phyloP scores from a whole-genome alignment of 2,888 invertebrate species.

The Drosophila melanosoma region DNA sequence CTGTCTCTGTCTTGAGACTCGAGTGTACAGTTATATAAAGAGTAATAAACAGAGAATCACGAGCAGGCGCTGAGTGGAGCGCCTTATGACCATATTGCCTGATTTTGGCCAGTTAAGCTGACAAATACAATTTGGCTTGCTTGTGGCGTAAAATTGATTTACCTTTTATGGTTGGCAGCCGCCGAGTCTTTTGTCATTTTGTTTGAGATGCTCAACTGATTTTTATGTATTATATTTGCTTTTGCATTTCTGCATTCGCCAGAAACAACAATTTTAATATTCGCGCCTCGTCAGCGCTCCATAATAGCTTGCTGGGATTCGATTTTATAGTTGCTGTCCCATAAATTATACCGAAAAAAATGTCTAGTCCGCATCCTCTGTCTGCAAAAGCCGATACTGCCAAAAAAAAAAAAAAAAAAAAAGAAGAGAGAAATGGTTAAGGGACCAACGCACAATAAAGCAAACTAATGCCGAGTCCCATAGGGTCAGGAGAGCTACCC shows the following conservation, averaged over 20 bases:
- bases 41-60: slow-evolving; percentile 38
- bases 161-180: slow-evolving; percentile 64
- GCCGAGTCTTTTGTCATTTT: slow-evolving; percentile 52
- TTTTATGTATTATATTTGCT: slow-evolving; percentile 23
- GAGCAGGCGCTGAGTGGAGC: slow-evolving; percentile 37
- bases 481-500: slow-evolving; percentile 36
- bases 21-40: slow-evolving; percentile 56
- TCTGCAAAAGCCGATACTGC: slow-evolving; percentile 43
- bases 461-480: slow-evolving; percentile 44
- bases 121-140: slow-evolving; percentile 56
- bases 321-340: slow-evolving; percentile 49
- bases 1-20: slow-evolving; percentile 7
- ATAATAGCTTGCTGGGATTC: slow-evolving; percentile 29
- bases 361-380: slow-evolving; percentile 58
- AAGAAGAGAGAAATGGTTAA: slow-evolving; percentile 3
- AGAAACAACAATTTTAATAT: slow-evolving; percentile 43
- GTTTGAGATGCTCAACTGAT: slow-evolving; percentile 16
- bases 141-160: slow-evolving; percentile 60
- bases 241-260: slow-evolving; percentile 31
- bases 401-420: slow-evolving; percentile 26
- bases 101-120: slow-evolving; percentile 54
- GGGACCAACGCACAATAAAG: slow-evolving; percentile 43
- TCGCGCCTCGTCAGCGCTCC: slow-evolving; percentile 33
- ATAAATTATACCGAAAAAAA: slow-evolving; percentile 53
- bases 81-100: slow-evolving; percentile 36